Conservation (phyloP, 2,113 vertebrate species). For the Peromyscus maniculatus region DNA sequence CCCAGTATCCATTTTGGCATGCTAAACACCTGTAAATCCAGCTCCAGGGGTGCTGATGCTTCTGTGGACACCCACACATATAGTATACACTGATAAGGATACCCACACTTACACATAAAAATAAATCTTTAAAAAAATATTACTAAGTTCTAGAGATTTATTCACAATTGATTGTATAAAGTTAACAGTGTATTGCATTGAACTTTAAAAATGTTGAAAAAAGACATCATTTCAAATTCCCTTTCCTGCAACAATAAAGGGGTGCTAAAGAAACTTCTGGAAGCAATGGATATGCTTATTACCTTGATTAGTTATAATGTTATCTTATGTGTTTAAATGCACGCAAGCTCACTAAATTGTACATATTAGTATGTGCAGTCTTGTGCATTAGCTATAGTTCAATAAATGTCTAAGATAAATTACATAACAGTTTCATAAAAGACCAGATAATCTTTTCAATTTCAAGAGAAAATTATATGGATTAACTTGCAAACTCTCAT, state of each 20-base stretch:
- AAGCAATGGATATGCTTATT: neutral
- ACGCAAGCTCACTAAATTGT: neutral
- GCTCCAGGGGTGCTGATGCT: neutral
- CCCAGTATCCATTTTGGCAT: neutral
- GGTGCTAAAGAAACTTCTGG: neutral
- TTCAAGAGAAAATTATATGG: neutral
- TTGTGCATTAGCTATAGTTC: neutral
- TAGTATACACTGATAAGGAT: neutral
- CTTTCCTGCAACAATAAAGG: neutral
- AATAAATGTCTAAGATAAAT: neutral
- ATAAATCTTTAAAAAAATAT: neutral
- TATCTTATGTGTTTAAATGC: neutral
- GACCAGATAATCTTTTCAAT: conserved; percentile 65
- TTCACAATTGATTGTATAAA: neutral
- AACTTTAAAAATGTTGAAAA: neutral
- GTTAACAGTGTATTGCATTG: neutral
- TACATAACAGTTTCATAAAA: conserved; percentile 20
- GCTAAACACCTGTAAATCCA: neutral
- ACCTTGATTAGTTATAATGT: neutral
- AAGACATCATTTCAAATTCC: neutral
- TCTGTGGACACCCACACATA: neutral
- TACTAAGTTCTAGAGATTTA: neutral
- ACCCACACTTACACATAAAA: neutral
- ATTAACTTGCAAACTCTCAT: neutral
- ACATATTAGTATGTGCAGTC: neutral